Percentiles rank a stretch among this genome's conserved stretches.
phyloP scores from a whole-genome alignment of 2,888 invertebrate species.

The Mellilla xanthometata region DNA sequence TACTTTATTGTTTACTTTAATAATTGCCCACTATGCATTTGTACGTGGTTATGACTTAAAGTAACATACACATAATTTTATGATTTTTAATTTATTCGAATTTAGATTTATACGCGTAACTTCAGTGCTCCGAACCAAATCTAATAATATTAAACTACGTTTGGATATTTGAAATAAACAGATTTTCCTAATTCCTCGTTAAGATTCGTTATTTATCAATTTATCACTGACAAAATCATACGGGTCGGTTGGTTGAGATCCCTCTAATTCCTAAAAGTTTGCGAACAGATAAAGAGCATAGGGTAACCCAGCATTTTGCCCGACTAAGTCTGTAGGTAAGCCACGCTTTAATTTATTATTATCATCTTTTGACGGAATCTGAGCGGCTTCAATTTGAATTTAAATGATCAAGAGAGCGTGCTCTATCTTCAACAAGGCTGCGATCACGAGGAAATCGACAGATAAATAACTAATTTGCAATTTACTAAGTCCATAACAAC shows the following conservation, averaged over 20 bases:
- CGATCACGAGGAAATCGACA: conserved; percentile 1
- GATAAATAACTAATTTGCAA: neutral
- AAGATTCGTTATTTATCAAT: conserved; percentile 15
- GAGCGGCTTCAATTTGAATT: conserved; percentile 10
- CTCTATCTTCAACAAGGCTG: conserved; percentile 12
- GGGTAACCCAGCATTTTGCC: conserved; percentile 14
- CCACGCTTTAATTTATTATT: conserved; percentile 16
- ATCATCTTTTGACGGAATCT: conserved; percentile 10
- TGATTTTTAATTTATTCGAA: too few relatives aligned
- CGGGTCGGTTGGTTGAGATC: conserved; percentile 16
- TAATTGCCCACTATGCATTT: too few relatives aligned
- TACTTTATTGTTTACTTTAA: too few relatives aligned
- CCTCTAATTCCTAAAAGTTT: conserved; percentile 19
- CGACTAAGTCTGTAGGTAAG: conserved; percentile 13
- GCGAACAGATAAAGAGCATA: conserved; percentile 18
- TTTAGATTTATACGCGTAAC: too few relatives aligned
- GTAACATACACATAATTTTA: too few relatives aligned
- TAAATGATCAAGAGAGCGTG: conserved; percentile 11
- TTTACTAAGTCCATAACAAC: too few relatives aligned
- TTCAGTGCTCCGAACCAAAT: too few relatives aligned
- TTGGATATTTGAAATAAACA: too few relatives aligned
- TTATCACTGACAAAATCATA: conserved; percentile 18
- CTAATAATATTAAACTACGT: too few relatives aligned
- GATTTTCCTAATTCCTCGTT: neutral
- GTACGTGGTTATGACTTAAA: too few relatives aligned